Base-by-base conservation (phyloP, 64 coral and sea anemone genomes). In the Hydrozoanthus tunicans region DNA sequence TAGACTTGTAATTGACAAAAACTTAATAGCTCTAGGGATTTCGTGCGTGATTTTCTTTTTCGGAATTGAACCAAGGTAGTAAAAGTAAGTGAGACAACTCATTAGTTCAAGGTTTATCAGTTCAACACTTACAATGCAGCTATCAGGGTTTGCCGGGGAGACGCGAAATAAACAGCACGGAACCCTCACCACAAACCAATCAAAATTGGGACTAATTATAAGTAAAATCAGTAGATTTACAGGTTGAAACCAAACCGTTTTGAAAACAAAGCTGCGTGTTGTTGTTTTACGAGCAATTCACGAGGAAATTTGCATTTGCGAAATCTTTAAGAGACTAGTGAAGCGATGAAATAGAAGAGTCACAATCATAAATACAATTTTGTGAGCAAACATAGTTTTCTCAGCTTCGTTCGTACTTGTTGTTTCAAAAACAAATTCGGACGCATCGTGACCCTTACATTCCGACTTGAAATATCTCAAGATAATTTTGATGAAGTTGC, bases 241-340 rank as follows among this genome's bases (percentile, higher is more conserved):
- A 43, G 71, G 71, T 51, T 74, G 26, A 10, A 3, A 51, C 51
- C 27, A 51, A 74, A 74, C 10, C 26, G 71, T 74, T 74, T 74
- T 74, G 71, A 74, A 74, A 74, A 74, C 71, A 74, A 74, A 74
- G 26, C 71, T 74, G 26, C 26, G 71, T 24, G 71, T 74, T 74
- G 71, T 74, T 74, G 9, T 43, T 7, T 9, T 8, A 74, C 71
- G 10, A 74, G 71, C 71, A 51, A 32, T 43, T 43, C 27, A 74
- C 9, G 24, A 74, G 6, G 51, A 74, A 51, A 74, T 32, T 8
- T 74, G 24, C 26, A 74, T 74, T 74, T 51, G 10, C 14, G 26
- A 32, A 43, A 74, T 43, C 1, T 9, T 25, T 25, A 17, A 8
- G 0, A 43, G 32, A 43, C 32, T 43, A 43, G 0, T 43, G 32